Evolutionary conservation across 2,113 vertebrate genomes (phyloP).

Genomic region (Ictalurus punctatus): DNA sequence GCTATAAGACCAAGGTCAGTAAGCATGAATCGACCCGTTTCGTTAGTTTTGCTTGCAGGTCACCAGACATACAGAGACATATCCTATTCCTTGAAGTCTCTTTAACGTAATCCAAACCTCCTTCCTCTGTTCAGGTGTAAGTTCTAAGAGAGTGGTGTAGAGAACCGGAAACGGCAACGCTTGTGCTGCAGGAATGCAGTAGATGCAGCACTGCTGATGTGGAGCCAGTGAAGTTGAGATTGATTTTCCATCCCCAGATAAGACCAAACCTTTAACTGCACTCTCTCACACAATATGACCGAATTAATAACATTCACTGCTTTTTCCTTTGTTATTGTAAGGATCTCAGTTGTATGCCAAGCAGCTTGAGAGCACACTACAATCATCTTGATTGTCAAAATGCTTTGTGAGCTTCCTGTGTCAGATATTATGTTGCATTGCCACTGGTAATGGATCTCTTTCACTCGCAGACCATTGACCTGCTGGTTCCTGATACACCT

Average conservation of each 20-base stretch:
- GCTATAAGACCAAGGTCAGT: slow-evolving; percentile 20
- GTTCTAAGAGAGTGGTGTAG: slow-evolving; percentile 14
- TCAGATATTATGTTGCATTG: slow-evolving; percentile 54
- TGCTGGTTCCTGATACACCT: slow-evolving; percentile 54
- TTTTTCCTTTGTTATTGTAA: background rate
- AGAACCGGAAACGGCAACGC: slow-evolving; percentile 1
- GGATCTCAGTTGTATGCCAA: slow-evolving; percentile 13
- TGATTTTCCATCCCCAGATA: slow-evolving; percentile 40
- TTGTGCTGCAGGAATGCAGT: slow-evolving; percentile 45
- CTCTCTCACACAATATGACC: background rate
- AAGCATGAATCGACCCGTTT: slow-evolving; percentile 9
- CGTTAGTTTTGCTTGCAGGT: background rate
- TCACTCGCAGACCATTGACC: slow-evolving; percentile 55
- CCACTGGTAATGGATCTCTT: slow-evolving; percentile 55
- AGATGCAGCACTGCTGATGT: slow-evolving; percentile 52
- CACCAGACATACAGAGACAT: slow-evolving; percentile 12
- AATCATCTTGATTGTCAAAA: slow-evolving; percentile 53
- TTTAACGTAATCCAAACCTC: background rate
- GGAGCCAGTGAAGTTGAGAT: slow-evolving; percentile 39
- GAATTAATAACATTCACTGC: background rate
- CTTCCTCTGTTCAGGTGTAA: background rate
- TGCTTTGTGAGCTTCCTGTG: slow-evolving; percentile 39
- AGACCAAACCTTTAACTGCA: slow-evolving; percentile 23
- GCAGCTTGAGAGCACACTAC: slow-evolving; percentile 27
- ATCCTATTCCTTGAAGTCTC: slow-evolving; percentile 32